Conservation (phyloP, 2,113 vertebrate species). For the human (Homo sapiens) region GRCh38 chr1:245302001-245302500, state of each 20-base stretch:
- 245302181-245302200: neutral
- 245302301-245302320: neutral
- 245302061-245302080: neutral
- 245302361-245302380: slow-evolving; percentile 7
- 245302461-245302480: neutral
- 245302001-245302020: neutral
- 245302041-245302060: neutral
- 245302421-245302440: neutral
- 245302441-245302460: neutral
- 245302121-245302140: neutral
- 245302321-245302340: neutral
- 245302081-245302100: neutral
- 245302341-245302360: neutral
- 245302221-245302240: neutral
- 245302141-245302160: neutral
- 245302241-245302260: neutral
- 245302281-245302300: neutral
- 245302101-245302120: neutral
- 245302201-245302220: neutral
- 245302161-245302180: too few species aligned
- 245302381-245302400: neutral
- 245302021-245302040: neutral
- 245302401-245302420: neutral
- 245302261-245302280: neutral
- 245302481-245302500: neutral